Base-by-base conservation (phyloP, 2,113 vertebrate genomes). In the Acanthisitta chloris region DNA sequence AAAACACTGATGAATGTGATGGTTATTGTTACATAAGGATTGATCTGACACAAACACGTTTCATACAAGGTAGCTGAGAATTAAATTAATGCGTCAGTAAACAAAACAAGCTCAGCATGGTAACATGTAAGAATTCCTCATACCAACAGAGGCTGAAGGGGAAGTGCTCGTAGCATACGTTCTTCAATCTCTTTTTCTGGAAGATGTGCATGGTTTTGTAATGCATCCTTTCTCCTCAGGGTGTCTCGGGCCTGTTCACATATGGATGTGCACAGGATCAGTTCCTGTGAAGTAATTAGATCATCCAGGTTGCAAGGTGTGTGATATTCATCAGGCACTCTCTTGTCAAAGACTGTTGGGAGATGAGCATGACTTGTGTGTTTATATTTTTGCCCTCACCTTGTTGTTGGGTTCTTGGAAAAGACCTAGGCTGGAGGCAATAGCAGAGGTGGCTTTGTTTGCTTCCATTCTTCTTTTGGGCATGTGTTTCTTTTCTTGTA, bases 31-130 rank as follows among this genome's bases (percentile, higher is more conserved):
- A 31, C 1, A 6, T 14, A 9, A 8, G 40, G 11, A 26, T 48
- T 31, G 31, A 26, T 57, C 12, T 80, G 29, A 36, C 2, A 0
- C 9, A 34, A 66, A 36, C 1, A 2, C 16, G 0, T 70, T 86
- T 36, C 9, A 3, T 43, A 8, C 34, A 31, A 43, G 42, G 45
- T 64, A 55, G 4, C 28, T 43, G 57, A 64, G 78, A 51, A 38
- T 70, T 61, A 61, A 86, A 34, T 71, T 45, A 66, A 10, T 21
- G 43, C n/a, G 52, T 64, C 33, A 31, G 58, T 28, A 89, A 54
- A 58, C 17, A 21, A 73, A 36, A 38, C 46, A 14, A 62, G 13
- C 15, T 17, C 13, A 38, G 33, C 31, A 5, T 36, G 26, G 49
- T 34, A 49, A 48, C 9, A 4, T 3, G 16, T 26, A 74, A 58